Percentiles rank a stretch among this genome's conserved stretches.
Conservation (phyloP, 2,888 invertebrate species). For the Ochropleura plecta region DNA sequence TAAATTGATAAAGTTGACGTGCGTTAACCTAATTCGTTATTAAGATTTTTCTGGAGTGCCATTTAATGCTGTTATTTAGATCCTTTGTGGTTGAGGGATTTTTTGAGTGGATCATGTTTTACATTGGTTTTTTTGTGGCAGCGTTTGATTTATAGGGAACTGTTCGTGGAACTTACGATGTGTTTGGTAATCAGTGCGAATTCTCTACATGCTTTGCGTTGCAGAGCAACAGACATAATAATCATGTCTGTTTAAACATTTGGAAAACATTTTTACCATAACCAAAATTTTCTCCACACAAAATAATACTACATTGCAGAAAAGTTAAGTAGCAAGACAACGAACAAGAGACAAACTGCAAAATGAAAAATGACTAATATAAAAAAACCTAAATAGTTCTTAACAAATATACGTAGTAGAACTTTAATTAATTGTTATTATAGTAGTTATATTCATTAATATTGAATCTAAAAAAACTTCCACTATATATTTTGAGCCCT, state of each 20-base stretch:
- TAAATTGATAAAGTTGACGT: constrained; percentile 77
- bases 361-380: too few relatives aligned
- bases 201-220: neutral
- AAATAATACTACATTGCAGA: too few relatives aligned
- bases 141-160: neutral
- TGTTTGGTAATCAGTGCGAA: neutral
- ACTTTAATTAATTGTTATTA: too few relatives aligned
- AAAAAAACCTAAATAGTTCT: too few relatives aligned
- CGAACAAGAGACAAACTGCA: too few relatives aligned
- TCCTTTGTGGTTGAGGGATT: neutral
- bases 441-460: too few relatives aligned
- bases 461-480: too few relatives aligned
- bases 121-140: constrained; percentile 1
- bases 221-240: neutral
- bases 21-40: constrained; percentile 67
- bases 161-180: neutral
- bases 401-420: too few relatives aligned
- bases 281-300: neutral
- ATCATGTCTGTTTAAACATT: neutral
- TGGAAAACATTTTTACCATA: neutral
- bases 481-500: too few relatives aligned
- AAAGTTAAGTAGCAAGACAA: too few relatives aligned
- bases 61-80: constrained; percentile 42
- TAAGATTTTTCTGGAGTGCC: constrained; percentile 51
- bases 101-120: constrained; percentile 18